Conservation (phyloP, 2,113 vertebrate species). For the Ptyas mucosa region DNA sequence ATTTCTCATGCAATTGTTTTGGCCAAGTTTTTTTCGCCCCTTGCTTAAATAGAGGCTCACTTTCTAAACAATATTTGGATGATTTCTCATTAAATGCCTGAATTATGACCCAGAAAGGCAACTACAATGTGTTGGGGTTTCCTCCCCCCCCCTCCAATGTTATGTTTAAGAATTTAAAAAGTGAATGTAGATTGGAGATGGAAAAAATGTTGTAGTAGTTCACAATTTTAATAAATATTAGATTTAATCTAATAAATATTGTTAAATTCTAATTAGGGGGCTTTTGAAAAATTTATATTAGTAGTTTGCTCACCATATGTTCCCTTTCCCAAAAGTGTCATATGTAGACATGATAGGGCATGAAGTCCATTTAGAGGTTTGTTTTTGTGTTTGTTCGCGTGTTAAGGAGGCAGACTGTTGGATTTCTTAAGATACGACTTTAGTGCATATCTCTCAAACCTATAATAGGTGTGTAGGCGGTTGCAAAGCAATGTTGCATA, state of each 20-base stretch:
- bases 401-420: background rate
- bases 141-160: background rate
- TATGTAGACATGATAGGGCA: background rate
- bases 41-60: background rate
- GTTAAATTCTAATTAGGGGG: background rate
- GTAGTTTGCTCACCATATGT: background rate
- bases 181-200: background rate
- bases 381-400: background rate
- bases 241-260: background rate
- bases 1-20: background rate
- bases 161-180: background rate
- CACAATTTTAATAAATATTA: too few relatives aligned
- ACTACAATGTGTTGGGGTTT: background rate
- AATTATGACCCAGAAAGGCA: background rate
- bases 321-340: background rate
- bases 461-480: conserved; percentile 37
- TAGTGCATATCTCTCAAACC: conserved; percentile 18
- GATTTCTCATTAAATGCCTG: background rate
- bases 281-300: background rate
- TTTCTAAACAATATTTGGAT: background rate
- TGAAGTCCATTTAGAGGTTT: background rate
- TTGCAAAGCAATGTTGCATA: background rate
- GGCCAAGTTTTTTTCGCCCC: background rate
- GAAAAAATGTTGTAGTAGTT: background rate
- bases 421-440: background rate